phyloP scores from a whole-genome alignment of 1,140 invertebrate genomes.

The Conopomorpha cramerella region DNA sequence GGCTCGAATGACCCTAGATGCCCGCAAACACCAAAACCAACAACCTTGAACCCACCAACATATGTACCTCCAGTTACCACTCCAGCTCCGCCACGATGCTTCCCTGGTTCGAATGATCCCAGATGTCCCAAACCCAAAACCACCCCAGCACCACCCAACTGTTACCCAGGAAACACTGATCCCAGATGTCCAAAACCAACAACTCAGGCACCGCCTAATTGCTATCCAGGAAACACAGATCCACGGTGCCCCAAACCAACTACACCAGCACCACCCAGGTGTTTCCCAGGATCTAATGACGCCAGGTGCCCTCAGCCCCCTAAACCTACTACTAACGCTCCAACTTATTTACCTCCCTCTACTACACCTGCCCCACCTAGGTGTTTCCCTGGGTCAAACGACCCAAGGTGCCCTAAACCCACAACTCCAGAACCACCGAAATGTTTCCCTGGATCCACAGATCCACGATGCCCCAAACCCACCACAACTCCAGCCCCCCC shows the following conservation, averaged over 20 bases:
- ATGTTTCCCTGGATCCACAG: slow-evolving; percentile 49
- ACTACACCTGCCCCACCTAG: slow-evolving; percentile 18
- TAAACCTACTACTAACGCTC: slow-evolving; percentile 4
- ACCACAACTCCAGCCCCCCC: slow-evolving; percentile 11
- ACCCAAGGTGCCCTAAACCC: slow-evolving; percentile 42
- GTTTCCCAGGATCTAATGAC: slow-evolving; percentile 50
- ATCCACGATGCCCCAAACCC: slow-evolving; percentile 33
- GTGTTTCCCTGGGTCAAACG: slow-evolving; percentile 45
- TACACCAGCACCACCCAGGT: slow-evolving; percentile 21
- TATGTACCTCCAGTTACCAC: slow-evolving; percentile 10
- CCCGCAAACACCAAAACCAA: slow-evolving; percentile 17
- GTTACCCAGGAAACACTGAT: slow-evolving; percentile 29
- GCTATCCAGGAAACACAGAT: slow-evolving; percentile 46
- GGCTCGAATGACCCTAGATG: slow-evolving; percentile 31
- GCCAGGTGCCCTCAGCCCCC: slow-evolving; percentile 34
- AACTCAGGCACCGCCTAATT: slow-evolving; percentile 13
- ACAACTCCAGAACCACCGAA: slow-evolving; percentile 13
- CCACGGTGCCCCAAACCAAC: slow-evolving; percentile 33
- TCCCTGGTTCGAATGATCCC: slow-evolving; percentile 26
- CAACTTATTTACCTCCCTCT: slow-evolving; percentile 29
- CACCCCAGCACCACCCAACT: slow-evolving; percentile 13
- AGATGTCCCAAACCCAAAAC: slow-evolving; percentile 15
- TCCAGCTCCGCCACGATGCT: slow-evolving; percentile 7
- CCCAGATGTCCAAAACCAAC: slow-evolving; percentile 25
- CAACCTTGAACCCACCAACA: slow-evolving; percentile 7